Conservation (phyloP, 2,888 invertebrate genomes). For the Brachypalpus laphriformis region DNA sequence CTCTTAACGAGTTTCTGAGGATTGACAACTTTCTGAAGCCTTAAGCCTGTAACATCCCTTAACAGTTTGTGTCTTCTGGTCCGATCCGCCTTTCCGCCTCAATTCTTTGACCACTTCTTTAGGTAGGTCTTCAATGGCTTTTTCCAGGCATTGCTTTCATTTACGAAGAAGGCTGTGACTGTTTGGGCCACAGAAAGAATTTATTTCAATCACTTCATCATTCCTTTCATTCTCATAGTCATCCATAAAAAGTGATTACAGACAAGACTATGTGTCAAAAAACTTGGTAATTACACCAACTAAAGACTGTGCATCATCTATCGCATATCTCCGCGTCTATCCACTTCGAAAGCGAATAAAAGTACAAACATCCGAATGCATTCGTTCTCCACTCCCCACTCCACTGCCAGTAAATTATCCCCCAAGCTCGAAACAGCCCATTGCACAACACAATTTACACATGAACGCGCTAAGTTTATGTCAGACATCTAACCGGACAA, state of each 20-base stretch:
- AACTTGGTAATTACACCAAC: not conserved
- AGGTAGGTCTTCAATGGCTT: no score
- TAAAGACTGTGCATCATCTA: not conserved
- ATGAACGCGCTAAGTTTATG: conserved; percentile 68
- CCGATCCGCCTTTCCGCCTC: no score
- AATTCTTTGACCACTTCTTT: no score
- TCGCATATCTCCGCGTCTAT: not conserved
- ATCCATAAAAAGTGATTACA: not conserved
- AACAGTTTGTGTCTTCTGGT: no score
- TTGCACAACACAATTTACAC: conserved; percentile 60
- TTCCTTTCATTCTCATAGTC: not conserved
- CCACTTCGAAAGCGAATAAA: not conserved
- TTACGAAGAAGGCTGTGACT: no score
- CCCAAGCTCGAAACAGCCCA: conserved; percentile 32
- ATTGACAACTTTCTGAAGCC: no score
- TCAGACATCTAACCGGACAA: conserved; percentile 57
- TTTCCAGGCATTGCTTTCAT: no score
- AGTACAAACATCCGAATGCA: not conserved
- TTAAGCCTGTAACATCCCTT: no score
- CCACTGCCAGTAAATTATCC: conserved; percentile 15
- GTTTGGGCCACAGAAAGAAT: no score
- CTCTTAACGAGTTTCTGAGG: no score
- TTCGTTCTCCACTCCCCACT: not conserved
- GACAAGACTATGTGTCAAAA: not conserved
- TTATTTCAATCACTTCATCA: not conserved